These are phyloP conservation scores for Nothoprocta pentlandii DNA, from an alignment of 2,113 vertebrate genomes.

Conservation along the genomic window DNA sequence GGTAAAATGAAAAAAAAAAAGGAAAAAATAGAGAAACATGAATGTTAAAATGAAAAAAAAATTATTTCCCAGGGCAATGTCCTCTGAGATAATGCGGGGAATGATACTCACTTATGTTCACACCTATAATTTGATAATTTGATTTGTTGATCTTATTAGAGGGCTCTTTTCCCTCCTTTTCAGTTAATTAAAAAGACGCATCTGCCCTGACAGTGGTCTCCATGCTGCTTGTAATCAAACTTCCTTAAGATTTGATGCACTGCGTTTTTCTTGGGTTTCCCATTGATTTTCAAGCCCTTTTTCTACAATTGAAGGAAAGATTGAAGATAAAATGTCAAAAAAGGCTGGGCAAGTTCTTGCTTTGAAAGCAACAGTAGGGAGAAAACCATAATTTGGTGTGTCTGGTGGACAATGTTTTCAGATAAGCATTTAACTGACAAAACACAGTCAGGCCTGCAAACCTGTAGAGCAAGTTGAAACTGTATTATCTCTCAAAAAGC, in stretches of 20 bases:
- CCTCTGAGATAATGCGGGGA: background rate
- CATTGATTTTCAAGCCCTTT: background rate
- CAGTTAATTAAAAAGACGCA: conserved; percentile 23
- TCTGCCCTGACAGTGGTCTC: conserved; percentile 46
- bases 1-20: background rate
- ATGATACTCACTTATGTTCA: background rate
- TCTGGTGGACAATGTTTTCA: conserved; percentile 35
- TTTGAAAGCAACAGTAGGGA: conserved; percentile 24
- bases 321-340: conserved; percentile 11
- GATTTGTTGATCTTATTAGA: background rate
- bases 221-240: conserved; percentile 31
- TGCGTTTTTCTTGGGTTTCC: conserved; percentile 24
- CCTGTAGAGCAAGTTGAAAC: background rate
- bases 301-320: background rate
- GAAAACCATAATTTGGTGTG: conserved; percentile 23
- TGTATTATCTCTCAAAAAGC: background rate
- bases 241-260: background rate
- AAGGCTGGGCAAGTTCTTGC: background rate
- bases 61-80: background rate
- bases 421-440: conserved; percentile 30
- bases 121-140: conserved; percentile 2
- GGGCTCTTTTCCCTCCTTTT: background rate
- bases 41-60: background rate
- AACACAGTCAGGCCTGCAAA: background rate
- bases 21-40: background rate